These are phyloP conservation scores for Microchrysa polita DNA, from an alignment of 2,888 invertebrate species.

Conservation along the genomic window DNA sequence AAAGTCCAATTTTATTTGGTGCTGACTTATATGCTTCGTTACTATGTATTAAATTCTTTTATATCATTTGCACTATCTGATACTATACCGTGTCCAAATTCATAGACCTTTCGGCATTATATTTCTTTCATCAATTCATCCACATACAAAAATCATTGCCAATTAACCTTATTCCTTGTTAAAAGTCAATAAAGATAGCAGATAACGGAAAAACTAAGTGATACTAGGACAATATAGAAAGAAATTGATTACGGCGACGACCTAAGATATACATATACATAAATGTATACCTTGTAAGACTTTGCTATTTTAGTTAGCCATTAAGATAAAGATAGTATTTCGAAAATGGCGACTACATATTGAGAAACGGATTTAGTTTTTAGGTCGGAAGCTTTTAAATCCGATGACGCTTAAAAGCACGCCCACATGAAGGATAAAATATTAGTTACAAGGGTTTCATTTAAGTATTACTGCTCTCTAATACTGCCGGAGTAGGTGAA, in stretches of 20 bases:
- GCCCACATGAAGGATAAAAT: constrained; percentile 3
- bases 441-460: not conserved
- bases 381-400: constrained; percentile 5
- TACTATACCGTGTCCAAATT: too few species aligned
- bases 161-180: not conserved
- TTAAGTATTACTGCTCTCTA: too few species aligned
- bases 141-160: not conserved
- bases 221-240: not conserved
- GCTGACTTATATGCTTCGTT: too few species aligned
- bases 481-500: too few species aligned
- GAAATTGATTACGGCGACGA: not conserved
- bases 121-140: too few species aligned
- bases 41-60: too few species aligned
- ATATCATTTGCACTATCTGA: too few species aligned
- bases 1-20: too few species aligned
- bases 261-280: too few species aligned
- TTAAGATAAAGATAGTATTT: not conserved
- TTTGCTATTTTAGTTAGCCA: not conserved
- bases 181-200: constrained; percentile 2
- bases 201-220: not conserved
- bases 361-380: not conserved
- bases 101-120: too few species aligned
- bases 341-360: not conserved
- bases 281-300: not conserved
- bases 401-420: not conserved